Percentiles rank a stretch among this genome's conserved stretches.
Evolutionary conservation across 2,797 vertebrate species (phyloP).

Genomic region (Cossypha polioptera): DNA sequence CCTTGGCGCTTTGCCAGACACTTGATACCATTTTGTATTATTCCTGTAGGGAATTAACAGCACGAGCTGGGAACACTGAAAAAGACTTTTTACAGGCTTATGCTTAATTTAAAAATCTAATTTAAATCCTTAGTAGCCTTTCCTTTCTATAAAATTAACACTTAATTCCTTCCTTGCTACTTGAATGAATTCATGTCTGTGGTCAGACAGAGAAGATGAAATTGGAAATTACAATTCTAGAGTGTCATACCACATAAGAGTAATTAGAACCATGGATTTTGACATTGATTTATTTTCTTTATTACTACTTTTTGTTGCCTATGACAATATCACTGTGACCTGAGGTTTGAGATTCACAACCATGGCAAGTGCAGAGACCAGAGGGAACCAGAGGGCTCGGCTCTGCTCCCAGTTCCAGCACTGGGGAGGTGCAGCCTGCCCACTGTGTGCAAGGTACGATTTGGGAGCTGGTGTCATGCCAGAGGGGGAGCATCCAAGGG

Average conservation of each 20-base stretch:
- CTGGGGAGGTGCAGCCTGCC: neutral
- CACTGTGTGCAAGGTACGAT: neutral
- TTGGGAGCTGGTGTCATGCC: neutral
- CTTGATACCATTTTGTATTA: neutral
- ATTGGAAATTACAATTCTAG: constrained; percentile 8
- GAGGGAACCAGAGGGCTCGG: neutral
- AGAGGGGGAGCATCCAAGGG: accelerated
- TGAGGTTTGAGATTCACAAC: neutral
- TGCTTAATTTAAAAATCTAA: constrained; percentile 34
- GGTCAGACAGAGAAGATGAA: neutral
- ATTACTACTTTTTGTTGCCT: neutral
- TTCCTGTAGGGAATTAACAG: neutral
- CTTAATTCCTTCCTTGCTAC: neutral
- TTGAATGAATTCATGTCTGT: neutral
- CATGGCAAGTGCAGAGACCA: neutral
- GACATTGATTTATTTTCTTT: constrained; percentile 38
- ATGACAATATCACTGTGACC: neutral
- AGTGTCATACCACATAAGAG: neutral
- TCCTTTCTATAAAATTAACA: constrained; percentile 4
- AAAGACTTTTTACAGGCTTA: neutral
- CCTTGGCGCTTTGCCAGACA: neutral
- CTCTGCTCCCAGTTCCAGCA: neutral
- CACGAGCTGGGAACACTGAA: neutral
- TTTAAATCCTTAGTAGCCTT: constrained; percentile 9
- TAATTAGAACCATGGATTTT: neutral